Conservation (phyloP, 2,888 invertebrate genomes). For the Isoperla grammatica region DNA sequence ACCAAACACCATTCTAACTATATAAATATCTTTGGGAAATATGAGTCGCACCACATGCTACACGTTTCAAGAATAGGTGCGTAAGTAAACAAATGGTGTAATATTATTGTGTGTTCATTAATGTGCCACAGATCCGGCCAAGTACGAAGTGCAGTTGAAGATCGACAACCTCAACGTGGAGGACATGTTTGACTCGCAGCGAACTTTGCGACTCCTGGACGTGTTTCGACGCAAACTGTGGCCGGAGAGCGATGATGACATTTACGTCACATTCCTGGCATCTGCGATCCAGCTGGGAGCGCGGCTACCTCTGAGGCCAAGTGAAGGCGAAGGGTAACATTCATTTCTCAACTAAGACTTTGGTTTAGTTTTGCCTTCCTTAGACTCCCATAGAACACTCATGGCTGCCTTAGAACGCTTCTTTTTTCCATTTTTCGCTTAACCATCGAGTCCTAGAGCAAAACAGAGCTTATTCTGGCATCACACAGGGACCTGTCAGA, state of each 20-base stretch:
- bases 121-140: constrained; percentile 50
- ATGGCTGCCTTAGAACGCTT: too few relatives aligned
- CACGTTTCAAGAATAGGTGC: too few relatives aligned
- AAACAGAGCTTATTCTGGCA: too few relatives aligned
- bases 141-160: constrained; percentile 76
- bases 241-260: constrained; percentile 65
- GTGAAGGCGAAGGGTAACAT: constrained; percentile 77
- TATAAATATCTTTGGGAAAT: too few relatives aligned
- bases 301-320: constrained; percentile 71
- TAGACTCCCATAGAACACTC: too few relatives aligned
- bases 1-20: too few relatives aligned
- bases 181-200: constrained; percentile 69
- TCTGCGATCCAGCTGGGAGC: constrained; percentile 83
- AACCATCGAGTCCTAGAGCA: neutral
- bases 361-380: neutral
- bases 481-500: too few relatives aligned
- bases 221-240: constrained; percentile 71
- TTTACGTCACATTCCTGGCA: constrained; percentile 77
- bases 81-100: too few relatives aligned
- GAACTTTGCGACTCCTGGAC: constrained; percentile 68
- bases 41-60: too few relatives aligned
- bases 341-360: constrained; percentile 3
- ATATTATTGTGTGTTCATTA: too few relatives aligned
- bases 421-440: neutral
- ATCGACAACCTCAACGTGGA: constrained; percentile 86